Evolutionary conservation across 2,797 vertebrate species (phyloP), one percentile per base, ranked within the genome.

Genomic region (Paguma larvata): DNA sequence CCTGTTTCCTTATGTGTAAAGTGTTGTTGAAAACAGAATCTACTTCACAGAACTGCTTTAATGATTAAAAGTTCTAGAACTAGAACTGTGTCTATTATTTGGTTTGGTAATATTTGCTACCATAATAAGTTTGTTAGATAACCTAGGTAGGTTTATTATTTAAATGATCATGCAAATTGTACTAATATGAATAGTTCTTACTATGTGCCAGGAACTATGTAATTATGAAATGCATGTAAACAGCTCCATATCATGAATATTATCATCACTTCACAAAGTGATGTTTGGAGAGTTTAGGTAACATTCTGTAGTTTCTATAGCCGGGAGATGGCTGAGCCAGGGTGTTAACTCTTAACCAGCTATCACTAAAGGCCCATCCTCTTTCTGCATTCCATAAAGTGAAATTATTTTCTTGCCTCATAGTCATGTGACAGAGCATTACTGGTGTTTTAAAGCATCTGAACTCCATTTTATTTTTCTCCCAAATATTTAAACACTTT

Each of bases 81-180:
- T 94, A 88, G 30, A 93, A 91, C 2, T 53, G 6, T 46, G 51
- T 12, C 72, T 73, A 12, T 89, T 72, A 77, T 75, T 75, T 79
- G 41, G 44, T 48, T 63, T 95, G 41, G 30, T 2, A 59, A 80
- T 53, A 56, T 53, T 75, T 46, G 32, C 6, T 91, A 75, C 44
- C 38, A 70, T 53, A 77, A 83, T 84, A 65, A 78, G 38, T 79
- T 96, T 90, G 27, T 84, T 88, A 92, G 86, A 53, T 95, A 82
- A 83, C n/a, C 27, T 77, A 48, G 32, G 34, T 46, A 89, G 21
- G 11, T 93, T 79, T 73, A 48, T 82, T 91, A 73, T 62, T 38
- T 82, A 96, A 85, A 82, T 67, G 25, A 91, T 67, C 1, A 18
- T 92, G 30, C 65, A 83, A 92, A 62, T 72, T 73, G 3, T 41